Percentiles rank a stretch among this genome's conserved stretches.
phyloP scores from a whole-genome alignment of 2,113 vertebrate genomes.

The Galeopterus variegatus region DNA sequence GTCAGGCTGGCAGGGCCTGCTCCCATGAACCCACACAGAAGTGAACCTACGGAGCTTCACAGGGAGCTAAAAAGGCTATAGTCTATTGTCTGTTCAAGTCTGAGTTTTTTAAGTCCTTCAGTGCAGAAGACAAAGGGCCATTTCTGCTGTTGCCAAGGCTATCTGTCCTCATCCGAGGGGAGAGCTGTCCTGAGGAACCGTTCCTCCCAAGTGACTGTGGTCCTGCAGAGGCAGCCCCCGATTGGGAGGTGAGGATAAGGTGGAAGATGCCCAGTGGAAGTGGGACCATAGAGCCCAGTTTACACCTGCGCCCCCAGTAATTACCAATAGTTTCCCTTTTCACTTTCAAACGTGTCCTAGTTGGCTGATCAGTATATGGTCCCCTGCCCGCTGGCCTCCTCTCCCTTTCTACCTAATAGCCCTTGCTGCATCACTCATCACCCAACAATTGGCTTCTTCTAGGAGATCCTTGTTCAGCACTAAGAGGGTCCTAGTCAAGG shows the following conservation, averaged over 20 bases:
- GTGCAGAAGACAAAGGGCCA: not conserved
- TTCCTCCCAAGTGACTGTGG: not conserved
- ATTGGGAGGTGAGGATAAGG: not conserved
- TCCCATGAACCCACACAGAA: not conserved
- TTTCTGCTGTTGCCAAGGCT: not conserved
- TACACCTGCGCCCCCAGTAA: too few relatives aligned
- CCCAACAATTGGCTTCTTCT: not conserved
- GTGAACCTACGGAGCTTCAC: not conserved
- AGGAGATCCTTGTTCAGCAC: not conserved
- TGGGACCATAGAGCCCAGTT: too few relatives aligned
- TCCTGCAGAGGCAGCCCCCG: not conserved
- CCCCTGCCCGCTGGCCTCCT: not conserved
- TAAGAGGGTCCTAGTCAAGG: not conserved
- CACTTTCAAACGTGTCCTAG: not conserved
- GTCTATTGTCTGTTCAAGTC: not conserved
- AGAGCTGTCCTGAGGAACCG: not conserved
- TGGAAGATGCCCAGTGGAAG: not conserved
- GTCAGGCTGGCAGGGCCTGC: accelerated
- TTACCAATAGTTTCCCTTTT: not conserved
- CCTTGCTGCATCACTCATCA: not conserved
- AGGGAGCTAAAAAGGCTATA: not conserved
- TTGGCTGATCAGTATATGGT: too few relatives aligned
- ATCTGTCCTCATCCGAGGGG: not conserved
- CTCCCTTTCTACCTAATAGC: not conserved
- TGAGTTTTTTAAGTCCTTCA: not conserved